Percentiles rank a stretch among this genome's conserved stretches.
These are phyloP conservation scores for Scelioninae gen. 2 DNA, from an alignment of 2,888 invertebrate species.

Conservation along the genomic window DNA sequence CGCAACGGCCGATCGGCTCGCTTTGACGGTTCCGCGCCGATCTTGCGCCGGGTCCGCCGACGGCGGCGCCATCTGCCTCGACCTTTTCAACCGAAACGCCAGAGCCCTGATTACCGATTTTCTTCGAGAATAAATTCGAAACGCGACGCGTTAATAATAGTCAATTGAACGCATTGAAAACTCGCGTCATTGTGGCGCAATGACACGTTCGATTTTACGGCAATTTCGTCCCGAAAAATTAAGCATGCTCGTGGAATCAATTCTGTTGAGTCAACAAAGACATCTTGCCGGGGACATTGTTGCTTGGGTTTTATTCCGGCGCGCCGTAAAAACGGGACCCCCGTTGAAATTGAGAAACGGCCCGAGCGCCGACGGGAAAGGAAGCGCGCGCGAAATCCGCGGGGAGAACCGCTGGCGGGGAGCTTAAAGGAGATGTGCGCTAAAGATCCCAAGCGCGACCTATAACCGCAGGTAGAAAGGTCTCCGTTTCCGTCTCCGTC, in stretches of 20 bases:
- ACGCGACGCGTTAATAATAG: constrained; percentile 42
- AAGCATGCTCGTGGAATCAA: constrained; percentile 52
- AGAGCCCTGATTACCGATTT: constrained; percentile 39
- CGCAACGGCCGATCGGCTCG: constrained; percentile 21
- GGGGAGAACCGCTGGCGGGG: constrained; percentile 40
- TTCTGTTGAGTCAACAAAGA: constrained; percentile 56
- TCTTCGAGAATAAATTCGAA: constrained; percentile 50
- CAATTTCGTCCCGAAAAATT: constrained; percentile 53
- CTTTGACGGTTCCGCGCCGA: constrained; percentile 7
- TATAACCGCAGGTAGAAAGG: constrained; percentile 57
- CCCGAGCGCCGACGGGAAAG: constrained; percentile 39
- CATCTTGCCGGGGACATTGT: constrained; percentile 33
- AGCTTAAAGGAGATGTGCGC: constrained; percentile 71
- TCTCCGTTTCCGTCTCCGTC: constrained; percentile 36
- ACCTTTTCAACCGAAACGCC: too few relatives aligned
- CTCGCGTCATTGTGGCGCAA: constrained; percentile 52
- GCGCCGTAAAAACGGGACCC: constrained; percentile 10
- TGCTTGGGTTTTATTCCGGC: constrained; percentile 20
- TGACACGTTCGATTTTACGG: constrained; percentile 56
- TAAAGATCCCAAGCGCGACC: constrained; percentile 63
- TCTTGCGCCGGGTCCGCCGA: too few relatives aligned
- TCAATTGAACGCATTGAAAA: constrained; percentile 47
- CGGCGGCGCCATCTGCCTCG: too few relatives aligned
- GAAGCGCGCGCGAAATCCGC: constrained; percentile 54
- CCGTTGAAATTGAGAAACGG: constrained; percentile 48